phyloP scores from a whole-genome alignment of 2,888 invertebrate genomes.

The Dorcus hopei region DNA sequence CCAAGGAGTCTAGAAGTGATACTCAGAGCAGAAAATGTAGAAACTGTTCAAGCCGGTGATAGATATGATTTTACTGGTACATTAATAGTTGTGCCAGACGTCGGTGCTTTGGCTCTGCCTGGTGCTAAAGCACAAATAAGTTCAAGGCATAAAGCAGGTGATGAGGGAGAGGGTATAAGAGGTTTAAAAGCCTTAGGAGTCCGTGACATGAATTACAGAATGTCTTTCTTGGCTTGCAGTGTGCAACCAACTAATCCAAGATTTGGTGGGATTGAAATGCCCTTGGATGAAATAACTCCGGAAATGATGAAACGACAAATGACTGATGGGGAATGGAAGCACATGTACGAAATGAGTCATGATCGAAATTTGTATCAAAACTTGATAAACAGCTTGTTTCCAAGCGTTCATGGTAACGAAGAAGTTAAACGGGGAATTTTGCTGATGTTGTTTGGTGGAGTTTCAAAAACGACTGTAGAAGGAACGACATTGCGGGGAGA shows the following conservation, averaged over 20 bases:
- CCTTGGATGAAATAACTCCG: slow-evolving; percentile 84
- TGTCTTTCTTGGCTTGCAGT: slow-evolving; percentile 93
- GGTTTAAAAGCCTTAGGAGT: slow-evolving; percentile 66
- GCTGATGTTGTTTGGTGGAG: slow-evolving; percentile 96
- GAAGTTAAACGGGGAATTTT: slow-evolving; percentile 90
- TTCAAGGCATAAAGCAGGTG: slow-evolving; percentile 68
- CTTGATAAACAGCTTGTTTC: slow-evolving; percentile 87
- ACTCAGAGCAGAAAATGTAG: slow-evolving; percentile 92
- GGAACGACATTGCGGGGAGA: slow-evolving; percentile 91
- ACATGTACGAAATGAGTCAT: slow-evolving; percentile 94
- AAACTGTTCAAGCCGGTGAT: slow-evolving; percentile 85
- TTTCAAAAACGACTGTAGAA: slow-evolving; percentile 90
- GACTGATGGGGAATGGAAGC: slow-evolving; percentile 92
- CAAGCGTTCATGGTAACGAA: slow-evolving; percentile 94
- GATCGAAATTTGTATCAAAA: slow-evolving; percentile 89
- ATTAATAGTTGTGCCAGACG: slow-evolving; percentile 96
- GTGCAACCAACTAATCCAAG: slow-evolving; percentile 82
- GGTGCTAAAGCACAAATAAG: slow-evolving; percentile 83
- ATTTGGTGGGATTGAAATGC: slow-evolving; percentile 82
- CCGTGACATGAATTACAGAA: slow-evolving; percentile 79
- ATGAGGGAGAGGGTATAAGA: slow-evolving; percentile 68
- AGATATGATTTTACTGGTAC: slow-evolving; percentile 93
- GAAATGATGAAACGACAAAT: slow-evolving; percentile 92
- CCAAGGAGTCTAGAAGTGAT: slow-evolving; percentile 95
- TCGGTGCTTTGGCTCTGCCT: slow-evolving; percentile 79